phyloP scores from a whole-genome alignment of 1,140 invertebrate species.

The Trachymyrmex septentrionalis region DNA sequence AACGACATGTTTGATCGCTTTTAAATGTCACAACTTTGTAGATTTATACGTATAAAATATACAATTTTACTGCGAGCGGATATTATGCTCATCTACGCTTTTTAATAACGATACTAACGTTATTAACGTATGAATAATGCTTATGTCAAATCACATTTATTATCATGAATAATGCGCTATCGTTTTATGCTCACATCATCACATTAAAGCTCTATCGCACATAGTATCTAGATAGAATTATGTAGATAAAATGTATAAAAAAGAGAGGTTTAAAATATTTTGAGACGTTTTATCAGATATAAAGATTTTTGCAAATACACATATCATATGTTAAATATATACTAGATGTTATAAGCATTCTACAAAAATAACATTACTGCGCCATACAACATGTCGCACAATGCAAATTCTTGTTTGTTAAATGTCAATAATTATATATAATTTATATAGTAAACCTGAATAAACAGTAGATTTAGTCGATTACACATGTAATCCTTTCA shows the following conservation, averaged over 20 bases:
- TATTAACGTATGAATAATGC: conserved; percentile 31
- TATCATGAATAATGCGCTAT: not conserved
- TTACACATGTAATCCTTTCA: not conserved
- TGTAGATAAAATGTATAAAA: not conserved
- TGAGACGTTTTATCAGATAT: not conserved
- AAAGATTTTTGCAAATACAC: conserved; percentile 19
- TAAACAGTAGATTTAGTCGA: not conserved
- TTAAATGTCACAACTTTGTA: conserved; percentile 32
- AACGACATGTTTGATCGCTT: conserved; percentile 14
- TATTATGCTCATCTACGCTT: not conserved
- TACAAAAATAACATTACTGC: conserved; percentile 22
- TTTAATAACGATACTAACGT: not conserved
- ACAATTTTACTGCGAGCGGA: not conserved
- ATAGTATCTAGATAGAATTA: not conserved
- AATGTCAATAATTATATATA: conserved; percentile 1
- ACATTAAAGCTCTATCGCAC: not conserved
- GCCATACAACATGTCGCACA: not conserved
- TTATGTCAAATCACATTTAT: not conserved
- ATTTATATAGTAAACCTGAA: conserved; percentile 37
- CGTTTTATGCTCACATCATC: too few relatives aligned
- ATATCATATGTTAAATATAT: not conserved
- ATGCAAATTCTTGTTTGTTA: conserved; percentile 38
- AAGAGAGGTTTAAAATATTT: not conserved
- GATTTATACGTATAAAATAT: conserved; percentile 30
- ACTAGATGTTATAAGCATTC: not conserved